Evolutionary conservation across 1,140 invertebrate genomes (phyloP).

Genomic region (Brachionus rotundiformis): DNA sequence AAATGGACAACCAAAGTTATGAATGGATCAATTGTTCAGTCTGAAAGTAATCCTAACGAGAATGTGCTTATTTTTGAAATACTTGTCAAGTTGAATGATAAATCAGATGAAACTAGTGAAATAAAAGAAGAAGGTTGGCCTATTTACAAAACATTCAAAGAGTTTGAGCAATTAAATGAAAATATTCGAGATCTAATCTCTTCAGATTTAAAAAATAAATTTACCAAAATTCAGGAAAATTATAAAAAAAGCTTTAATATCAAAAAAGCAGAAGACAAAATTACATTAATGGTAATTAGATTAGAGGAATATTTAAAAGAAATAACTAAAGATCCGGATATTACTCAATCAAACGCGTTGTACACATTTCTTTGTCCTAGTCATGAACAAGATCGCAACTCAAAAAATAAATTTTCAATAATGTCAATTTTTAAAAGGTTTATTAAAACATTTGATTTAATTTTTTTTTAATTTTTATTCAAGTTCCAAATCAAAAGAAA

Average conservation of each 20-base stretch:
- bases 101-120: conserved; percentile 54
- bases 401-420: conserved; percentile 73
- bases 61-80: conserved; percentile 79
- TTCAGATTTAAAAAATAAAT: background rate
- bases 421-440: conserved; percentile 82
- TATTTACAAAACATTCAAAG: conserved; percentile 75
- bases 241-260: conserved; percentile 12
- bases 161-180: conserved; percentile 68
- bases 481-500: conserved; percentile 40
- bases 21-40: conserved; percentile 71
- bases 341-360: conserved; percentile 82
- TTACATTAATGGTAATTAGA: background rate
- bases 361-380: conserved; percentile 85
- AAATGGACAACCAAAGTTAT: conserved; percentile 80
- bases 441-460: too few species aligned
- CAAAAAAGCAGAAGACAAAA: conserved; percentile 31
- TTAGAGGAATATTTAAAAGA: conserved; percentile 37
- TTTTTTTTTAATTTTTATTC: too few species aligned
- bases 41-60: conserved; percentile 61
- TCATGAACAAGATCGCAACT: conserved; percentile 57
- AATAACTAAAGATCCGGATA: conserved; percentile 78
- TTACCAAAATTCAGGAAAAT: background rate
- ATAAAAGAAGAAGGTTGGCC: conserved; percentile 70
- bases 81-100: conserved; percentile 75
- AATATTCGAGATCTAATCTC: conserved; percentile 11